Conservation (phyloP, 2,113 vertebrate genomes). For the Lanius collurio region DNA sequence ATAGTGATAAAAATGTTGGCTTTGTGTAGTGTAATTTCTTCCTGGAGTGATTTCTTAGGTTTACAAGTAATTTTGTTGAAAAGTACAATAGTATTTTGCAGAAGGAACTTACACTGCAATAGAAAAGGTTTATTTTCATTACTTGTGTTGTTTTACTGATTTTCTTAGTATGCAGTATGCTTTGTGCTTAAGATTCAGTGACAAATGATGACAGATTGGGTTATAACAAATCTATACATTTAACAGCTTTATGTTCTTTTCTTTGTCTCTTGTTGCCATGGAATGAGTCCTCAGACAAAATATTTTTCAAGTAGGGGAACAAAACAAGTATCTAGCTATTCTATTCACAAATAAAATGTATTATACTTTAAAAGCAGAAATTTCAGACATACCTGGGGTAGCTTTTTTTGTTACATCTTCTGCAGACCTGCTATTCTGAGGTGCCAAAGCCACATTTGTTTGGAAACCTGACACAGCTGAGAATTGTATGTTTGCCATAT, state of each 20-base stretch:
- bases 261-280: neutral
- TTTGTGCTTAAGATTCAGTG: neutral
- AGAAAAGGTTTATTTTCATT: neutral
- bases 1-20: constrained; percentile 7
- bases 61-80: neutral
- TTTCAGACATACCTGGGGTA: neutral
- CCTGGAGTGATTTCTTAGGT: neutral
- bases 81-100: neutral
- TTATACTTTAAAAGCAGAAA: neutral
- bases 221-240: neutral
- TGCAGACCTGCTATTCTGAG: neutral
- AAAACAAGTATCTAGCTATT: neutral
- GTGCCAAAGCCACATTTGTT: neutral
- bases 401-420: neutral
- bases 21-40: neutral
- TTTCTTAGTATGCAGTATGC: neutral
- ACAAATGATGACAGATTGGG: neutral
- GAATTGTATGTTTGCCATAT: neutral
- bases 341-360: neutral
- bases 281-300: neutral
- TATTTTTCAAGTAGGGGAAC: neutral
- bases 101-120: neutral
- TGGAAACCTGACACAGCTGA: neutral
- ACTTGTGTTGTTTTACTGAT: neutral
- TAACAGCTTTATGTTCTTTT: neutral